Base-by-base conservation (phyloP, 2,888 invertebrate species). In the Archips xylosteana region DNA sequence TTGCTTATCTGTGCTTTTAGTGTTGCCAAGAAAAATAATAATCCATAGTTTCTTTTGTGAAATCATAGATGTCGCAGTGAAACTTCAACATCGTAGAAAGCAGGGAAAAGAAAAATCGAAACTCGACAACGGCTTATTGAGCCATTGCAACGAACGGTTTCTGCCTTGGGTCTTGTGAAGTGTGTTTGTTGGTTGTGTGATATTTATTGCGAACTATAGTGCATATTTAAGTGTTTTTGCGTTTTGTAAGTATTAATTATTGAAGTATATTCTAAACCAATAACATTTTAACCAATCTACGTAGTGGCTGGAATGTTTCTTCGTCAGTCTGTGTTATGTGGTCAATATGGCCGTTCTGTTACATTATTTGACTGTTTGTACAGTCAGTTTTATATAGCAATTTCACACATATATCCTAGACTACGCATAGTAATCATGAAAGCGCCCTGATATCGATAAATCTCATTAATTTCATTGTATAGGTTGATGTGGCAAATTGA, bases 321-420 rank as follows among this genome's bases (percentile, higher is more conserved):
- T 80, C 77, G 78, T 81, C 81, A 64, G 80, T 82, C 82, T 83
- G 80, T 82, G 83, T 81, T 83, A 84, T 81, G 82, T 82, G 92
- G 92, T 92, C 94, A 94, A 94, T 94, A 94, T 94, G 94, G 94
- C 94, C 94, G 94, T 92, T 92, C 90, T 81, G 80, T 80, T 80
- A 74, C 75, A 86, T 79, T 88, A 87, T 85, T 88, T 85, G 78
- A 76, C 80, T 79, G 81, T 81, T 80, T 82, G 80, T 71, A 75
- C 67, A 77, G 54, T 74, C 71, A 42, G 45, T 74, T 68, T 76
- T 47, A 54, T 42, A 15, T 65, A 49, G 32, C 36, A 60, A 67
- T 68, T 66, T 54, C 32, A 66, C 13, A 42, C 32, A 42, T 15
- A 62, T 65, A 57, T 64, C 12, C 32, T 64, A 32, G 49, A 39